Conservation (phyloP, 2,113 vertebrate genomes). For the Stercorarius parasiticus region DNA sequence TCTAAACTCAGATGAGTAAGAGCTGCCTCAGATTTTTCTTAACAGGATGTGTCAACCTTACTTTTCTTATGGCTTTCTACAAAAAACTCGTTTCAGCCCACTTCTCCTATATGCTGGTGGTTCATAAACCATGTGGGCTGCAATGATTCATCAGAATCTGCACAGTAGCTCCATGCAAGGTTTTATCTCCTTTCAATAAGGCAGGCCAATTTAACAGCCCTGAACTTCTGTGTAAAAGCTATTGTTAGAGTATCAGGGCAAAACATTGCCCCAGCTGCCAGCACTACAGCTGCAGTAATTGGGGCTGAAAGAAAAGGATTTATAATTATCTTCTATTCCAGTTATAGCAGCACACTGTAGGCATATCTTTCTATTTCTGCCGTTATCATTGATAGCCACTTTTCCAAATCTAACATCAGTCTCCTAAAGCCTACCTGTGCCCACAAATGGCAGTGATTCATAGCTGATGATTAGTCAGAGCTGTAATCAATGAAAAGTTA, state of each 20-base stretch:
- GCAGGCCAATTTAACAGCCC: not conserved
- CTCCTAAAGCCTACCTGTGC: not conserved
- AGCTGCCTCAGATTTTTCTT: not conserved
- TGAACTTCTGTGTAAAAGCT: not conserved
- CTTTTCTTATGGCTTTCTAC: not conserved
- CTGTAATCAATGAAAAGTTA: not conserved
- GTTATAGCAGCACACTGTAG: not conserved
- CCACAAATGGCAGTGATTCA: not conserved
- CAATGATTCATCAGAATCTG: slow-evolving; percentile 22
- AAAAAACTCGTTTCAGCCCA: not conserved
- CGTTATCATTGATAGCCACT: not conserved
- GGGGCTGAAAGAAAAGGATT: not conserved
- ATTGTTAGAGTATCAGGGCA: not conserved
- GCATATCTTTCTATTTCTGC: not conserved
- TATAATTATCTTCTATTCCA: not conserved
- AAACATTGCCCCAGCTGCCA: not conserved
- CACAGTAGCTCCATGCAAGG: not conserved
- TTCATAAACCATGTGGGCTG: not conserved
- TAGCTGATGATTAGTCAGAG: not conserved
- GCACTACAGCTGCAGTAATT: not conserved
- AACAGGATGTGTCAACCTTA: not conserved
- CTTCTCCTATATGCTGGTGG: not conserved
- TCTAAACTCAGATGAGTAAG: not conserved
- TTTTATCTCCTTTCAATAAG: not conserved
- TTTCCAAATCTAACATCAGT: not conserved